Evolutionary conservation across 2,888 invertebrate genomes (phyloP), one percentile per base, ranked within the genome.

Genomic region (Macroteleia sp.): DNA sequence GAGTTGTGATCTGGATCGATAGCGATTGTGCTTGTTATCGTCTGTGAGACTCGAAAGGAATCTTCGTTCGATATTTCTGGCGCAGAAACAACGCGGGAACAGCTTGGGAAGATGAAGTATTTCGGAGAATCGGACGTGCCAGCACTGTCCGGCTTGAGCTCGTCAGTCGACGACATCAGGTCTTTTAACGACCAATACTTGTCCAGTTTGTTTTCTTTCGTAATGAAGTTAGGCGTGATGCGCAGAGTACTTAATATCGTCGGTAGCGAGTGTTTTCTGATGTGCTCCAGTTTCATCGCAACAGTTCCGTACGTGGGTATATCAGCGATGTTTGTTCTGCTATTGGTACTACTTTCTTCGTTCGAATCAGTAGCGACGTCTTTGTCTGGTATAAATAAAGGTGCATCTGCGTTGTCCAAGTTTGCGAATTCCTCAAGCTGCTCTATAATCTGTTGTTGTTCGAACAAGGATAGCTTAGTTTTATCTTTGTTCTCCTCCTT

Each of bases 341-440:
- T 48, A 22, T 79, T 81, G 19, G 71, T 71, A 8, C 75, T 82
- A 54, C 74, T 80, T 12, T 64, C 69, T 0, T 80, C 81, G 22
- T 76, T 81, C 0, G 84, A 83, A 61, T 84, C 82, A 12, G 81
- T 82, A 36, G 62, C 77, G 34, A n/a, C n/a, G n/a, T 81, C 84
- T 30, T 82, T 79, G 6, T 81, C 80, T 0, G 87, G 87, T 39
- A 88, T 86, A 19, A 87, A 88, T 0, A 87, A 67, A 0, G 88
- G 87, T 2, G 87, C 88, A 28, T 87, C 75, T 0, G 77, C 76
- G 48, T 90, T 88, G 64, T 90, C 90, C 41, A 91, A 80, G 73
- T 91, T 88, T 0, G 85, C 83, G 50, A 91, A 90, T 57, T 90
- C 89, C 46, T 90, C 83, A 16, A 91, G 77, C 54, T 91, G 90